Percentiles rank a stretch among this genome's conserved stretches.
phyloP scores from a whole-genome alignment of 2,797 vertebrate species.

The Florisuga fusca region DNA sequence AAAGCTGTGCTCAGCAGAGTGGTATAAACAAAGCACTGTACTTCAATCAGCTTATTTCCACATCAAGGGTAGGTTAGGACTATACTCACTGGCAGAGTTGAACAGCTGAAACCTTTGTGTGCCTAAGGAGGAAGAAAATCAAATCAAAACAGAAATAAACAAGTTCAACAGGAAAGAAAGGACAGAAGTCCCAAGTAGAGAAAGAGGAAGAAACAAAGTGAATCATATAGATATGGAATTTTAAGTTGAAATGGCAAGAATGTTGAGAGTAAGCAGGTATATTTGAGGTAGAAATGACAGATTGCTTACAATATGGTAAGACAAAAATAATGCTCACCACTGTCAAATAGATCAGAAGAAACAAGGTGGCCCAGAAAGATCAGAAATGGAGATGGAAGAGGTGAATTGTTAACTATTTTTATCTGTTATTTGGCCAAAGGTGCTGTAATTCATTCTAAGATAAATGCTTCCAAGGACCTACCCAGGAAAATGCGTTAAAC shows the following conservation, averaged over 20 bases:
- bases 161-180: neutral
- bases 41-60: neutral
- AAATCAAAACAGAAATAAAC: neutral
- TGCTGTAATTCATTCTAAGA: neutral
- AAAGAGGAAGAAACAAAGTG: neutral
- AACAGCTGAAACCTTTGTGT: neutral
- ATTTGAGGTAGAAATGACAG: neutral
- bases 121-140: neutral
- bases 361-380: neutral
- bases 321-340: neutral
- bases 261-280: neutral
- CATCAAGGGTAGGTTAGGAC: neutral
- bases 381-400: neutral
- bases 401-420: neutral
- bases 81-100: neutral
- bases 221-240: neutral
- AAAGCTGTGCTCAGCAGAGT: neutral
- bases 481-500: neutral
- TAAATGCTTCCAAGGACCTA: neutral
- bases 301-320: neutral
- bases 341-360: neutral
- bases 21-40: neutral
- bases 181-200: neutral
- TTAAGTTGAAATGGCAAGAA: neutral
- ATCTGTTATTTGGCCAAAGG: neutral